A percentile compares a stretch with the other conserved stretches of the same genome.
phyloP scores from a whole-genome alignment of 37 sponge, comb jelly and placozoan genomes.

The Amphimedon queenslandica region DNA sequence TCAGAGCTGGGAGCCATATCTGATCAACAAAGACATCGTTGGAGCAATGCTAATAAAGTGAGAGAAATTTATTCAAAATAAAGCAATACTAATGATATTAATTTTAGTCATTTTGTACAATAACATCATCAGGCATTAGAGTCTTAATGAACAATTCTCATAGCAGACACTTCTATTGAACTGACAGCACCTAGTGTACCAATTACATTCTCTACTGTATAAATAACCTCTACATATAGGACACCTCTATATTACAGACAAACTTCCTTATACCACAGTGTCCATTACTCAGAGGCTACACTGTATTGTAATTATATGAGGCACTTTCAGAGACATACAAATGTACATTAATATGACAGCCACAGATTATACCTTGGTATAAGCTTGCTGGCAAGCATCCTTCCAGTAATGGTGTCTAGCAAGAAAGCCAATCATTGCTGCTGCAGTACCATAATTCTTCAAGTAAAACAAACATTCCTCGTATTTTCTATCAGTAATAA shows the following conservation, averaged over 20 bases:
- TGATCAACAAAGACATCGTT: slow-evolving; percentile 79
- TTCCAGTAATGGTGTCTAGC: slow-evolving; percentile 60
- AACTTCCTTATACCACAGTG: too few species aligned
- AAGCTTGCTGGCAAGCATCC: slow-evolving; percentile 69
- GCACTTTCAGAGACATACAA: too few species aligned
- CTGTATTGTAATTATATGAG: too few species aligned
- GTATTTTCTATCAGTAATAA: slow-evolving; percentile 54
- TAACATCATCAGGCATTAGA: background rate
- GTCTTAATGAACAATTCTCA: too few species aligned
- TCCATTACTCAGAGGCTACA: too few species aligned
- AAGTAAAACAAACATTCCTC: slow-evolving; percentile 88
- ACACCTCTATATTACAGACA: too few species aligned
- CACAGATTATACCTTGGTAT: slow-evolving; percentile 53
- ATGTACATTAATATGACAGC: background rate
- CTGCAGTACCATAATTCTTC: slow-evolving; percentile 59
- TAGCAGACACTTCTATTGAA: too few species aligned
- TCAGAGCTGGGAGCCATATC: slow-evolving; percentile 70
- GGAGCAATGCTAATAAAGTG: slow-evolving; percentile 53
- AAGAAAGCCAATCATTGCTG: slow-evolving; percentile 68
- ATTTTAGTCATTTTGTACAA: background rate
- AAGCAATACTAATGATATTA: too few species aligned
- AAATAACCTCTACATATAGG: too few species aligned
- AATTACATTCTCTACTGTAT: too few species aligned
- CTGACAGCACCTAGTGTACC: too few species aligned
- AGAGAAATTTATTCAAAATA: background rate